These are phyloP conservation scores for Megalonaias nervosa DNA, from an alignment of 1,140 invertebrate genomes.

Conservation along the genomic window DNA sequence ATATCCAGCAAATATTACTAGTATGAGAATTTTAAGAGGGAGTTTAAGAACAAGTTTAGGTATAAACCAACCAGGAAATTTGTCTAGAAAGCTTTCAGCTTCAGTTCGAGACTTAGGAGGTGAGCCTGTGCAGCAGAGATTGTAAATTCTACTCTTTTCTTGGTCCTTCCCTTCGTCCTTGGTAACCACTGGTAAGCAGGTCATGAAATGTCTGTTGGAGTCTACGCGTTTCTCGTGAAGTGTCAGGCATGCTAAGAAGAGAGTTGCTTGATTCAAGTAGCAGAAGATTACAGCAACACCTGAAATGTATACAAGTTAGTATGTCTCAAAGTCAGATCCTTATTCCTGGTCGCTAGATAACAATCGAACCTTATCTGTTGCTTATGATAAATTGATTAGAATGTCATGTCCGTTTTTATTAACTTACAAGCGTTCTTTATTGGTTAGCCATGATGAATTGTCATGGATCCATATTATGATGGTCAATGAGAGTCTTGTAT, in stretches of 20 bases:
- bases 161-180: slow-evolving; percentile 7
- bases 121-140: slow-evolving; percentile 18
- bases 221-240: slow-evolving; percentile 32
- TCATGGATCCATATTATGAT: not conserved
- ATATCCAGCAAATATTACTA: slow-evolving; percentile 87
- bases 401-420: not conserved
- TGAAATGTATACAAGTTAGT: slow-evolving; percentile 4
- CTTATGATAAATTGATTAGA: not conserved
- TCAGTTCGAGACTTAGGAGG: slow-evolving; percentile 14
- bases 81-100: slow-evolving; percentile 28
- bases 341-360: not conserved
- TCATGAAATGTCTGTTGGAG: slow-evolving; percentile 29
- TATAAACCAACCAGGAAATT: slow-evolving; percentile 24
- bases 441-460: not conserved
- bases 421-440: not conserved
- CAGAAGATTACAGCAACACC: slow-evolving; percentile 40
- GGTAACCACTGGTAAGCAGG: slow-evolving; percentile 15
- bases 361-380: not conserved
- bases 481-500: not conserved
- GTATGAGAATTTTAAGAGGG: slow-evolving; percentile 79
- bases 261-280: slow-evolving; percentile 34
- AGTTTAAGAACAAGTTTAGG: slow-evolving; percentile 31
- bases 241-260: slow-evolving; percentile 36
- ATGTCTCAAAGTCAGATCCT: not conserved
- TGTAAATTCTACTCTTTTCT: not conserved